Evolutionary conservation across 2,888 invertebrate genomes (phyloP).

Genomic region (Sphaerophoria taeniata): DNA sequence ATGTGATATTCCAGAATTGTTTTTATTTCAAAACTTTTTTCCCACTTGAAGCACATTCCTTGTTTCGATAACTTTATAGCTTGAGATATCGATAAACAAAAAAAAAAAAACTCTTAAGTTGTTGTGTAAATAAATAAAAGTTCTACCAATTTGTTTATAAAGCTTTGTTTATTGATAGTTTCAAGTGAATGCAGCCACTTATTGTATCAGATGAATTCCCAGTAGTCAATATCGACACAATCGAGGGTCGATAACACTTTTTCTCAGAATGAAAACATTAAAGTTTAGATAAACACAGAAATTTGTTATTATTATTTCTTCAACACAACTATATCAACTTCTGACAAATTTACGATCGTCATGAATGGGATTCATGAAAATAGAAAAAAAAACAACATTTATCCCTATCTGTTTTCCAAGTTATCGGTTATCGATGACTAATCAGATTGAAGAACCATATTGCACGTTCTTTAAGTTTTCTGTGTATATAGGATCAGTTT

Average conservation of each 20-base stretch:
- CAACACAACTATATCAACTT: constrained; percentile 61
- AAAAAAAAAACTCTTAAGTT: neutral
- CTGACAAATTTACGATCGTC: constrained; percentile 55
- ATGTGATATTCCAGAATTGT: no score
- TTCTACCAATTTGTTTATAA: constrained; percentile 6
- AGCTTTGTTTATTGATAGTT: constrained; percentile 2
- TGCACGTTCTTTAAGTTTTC: constrained; percentile 17
- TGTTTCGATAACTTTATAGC: no score
- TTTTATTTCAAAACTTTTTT: neutral
- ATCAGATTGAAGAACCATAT: constrained; percentile 34
- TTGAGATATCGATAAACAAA: neutral
- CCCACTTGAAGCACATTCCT: neutral
- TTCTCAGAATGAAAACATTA: constrained; percentile 28
- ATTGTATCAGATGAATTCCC: constrained; percentile 20
- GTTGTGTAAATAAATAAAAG: constrained; percentile 2
- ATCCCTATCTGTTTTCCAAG: constrained; percentile 2
- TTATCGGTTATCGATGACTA: constrained; percentile 41
- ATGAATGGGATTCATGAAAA: constrained; percentile 29
- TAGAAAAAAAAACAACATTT: constrained; percentile 11
- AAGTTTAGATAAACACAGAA: constrained; percentile 58
- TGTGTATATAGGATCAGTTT: constrained; percentile 6
- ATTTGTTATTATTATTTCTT: constrained; percentile 14
- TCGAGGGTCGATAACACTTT: constrained; percentile 20
- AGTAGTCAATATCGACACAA: constrained; percentile 41
- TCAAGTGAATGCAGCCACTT: neutral